Evolutionary conservation across 1,140 invertebrate genomes (phyloP).

Genomic region (Elymnias hypermnestra): DNA sequence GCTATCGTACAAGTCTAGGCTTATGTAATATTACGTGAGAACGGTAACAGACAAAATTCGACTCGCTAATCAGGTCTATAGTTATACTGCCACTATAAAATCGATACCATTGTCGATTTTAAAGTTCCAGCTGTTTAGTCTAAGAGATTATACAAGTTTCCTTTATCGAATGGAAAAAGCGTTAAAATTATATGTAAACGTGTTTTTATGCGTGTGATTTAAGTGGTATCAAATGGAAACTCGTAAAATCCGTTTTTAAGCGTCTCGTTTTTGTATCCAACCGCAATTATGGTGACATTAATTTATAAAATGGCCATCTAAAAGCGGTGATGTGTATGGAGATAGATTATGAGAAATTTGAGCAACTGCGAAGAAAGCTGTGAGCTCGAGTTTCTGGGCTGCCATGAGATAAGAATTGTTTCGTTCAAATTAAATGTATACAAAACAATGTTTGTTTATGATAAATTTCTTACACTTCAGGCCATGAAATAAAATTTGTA

Average conservation of each 20-base stretch:
- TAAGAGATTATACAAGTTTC: constrained; percentile 26
- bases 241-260: constrained; percentile 26
- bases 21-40: constrained; percentile 53
- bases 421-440: constrained; percentile 6
- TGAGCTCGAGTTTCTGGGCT: constrained; percentile 56
- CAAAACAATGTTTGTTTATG: background rate
- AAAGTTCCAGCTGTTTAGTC: constrained; percentile 18
- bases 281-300: constrained; percentile 38
- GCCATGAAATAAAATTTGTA: constrained; percentile 19
- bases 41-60: constrained; percentile 31
- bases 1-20: constrained; percentile 30
- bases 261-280: constrained; percentile 31
- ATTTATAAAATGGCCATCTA: constrained; percentile 45
- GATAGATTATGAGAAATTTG: constrained; percentile 48
- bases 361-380: constrained; percentile 71
- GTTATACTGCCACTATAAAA: constrained; percentile 26
- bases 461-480: constrained; percentile 9
- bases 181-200: constrained; percentile 11
- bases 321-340: constrained; percentile 55
- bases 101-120: constrained; percentile 25
- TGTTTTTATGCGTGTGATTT: constrained; percentile 7
- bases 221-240: constrained; percentile 23
- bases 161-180: constrained; percentile 14
- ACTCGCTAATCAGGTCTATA: constrained; percentile 26
- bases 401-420: constrained; percentile 27